Percentiles rank a stretch among this genome's conserved stretches.
Conservation (phyloP, 1,140 invertebrate species). For the Drosophila biarmipes region DNA sequence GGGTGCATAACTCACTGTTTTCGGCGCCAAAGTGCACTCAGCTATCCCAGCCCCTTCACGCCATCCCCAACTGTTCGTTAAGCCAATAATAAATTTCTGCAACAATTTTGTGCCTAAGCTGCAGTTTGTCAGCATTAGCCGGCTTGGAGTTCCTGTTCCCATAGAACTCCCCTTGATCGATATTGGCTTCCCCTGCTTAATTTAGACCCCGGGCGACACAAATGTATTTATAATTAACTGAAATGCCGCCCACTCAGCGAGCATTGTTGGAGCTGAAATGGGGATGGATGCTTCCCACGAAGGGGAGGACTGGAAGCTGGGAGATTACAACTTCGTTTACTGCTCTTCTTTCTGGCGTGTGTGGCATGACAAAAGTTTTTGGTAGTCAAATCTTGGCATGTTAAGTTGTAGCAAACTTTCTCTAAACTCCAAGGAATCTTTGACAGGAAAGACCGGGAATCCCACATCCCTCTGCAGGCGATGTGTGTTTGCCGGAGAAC, state of each 20-base stretch:
- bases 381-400: conserved; percentile 62
- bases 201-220: conserved; percentile 35
- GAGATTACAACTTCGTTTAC: conserved; percentile 43
- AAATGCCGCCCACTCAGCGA: conserved; percentile 25
- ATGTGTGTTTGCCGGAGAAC: conserved; percentile 3
- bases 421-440: conserved; percentile 60
- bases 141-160: conserved; percentile 19
- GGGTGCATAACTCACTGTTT: conserved; percentile 65
- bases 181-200: conserved; percentile 22
- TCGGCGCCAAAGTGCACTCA: conserved; percentile 70
- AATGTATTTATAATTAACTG: conserved; percentile 62
- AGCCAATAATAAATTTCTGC: conserved; percentile 77
- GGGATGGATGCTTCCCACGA: background rate
- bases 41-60: background rate
- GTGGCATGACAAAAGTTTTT: conserved; percentile 43
- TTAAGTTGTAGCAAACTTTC: conserved; percentile 63
- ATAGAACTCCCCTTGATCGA: conserved; percentile 27
- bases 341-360: conserved; percentile 12
- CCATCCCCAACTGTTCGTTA: conserved; percentile 25
- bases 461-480: conserved; percentile 4
- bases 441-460: conserved; percentile 19
- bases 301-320: conserved; percentile 5
- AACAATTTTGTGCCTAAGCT: conserved; percentile 72
- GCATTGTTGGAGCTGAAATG: conserved; percentile 17
- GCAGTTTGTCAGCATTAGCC: conserved; percentile 74